A percentile compares a stretch with the other conserved stretches of the same genome.
Evolutionary conservation across 2,888 invertebrate species (phyloP).

Genomic region (Amphipyra berbera): DNA sequence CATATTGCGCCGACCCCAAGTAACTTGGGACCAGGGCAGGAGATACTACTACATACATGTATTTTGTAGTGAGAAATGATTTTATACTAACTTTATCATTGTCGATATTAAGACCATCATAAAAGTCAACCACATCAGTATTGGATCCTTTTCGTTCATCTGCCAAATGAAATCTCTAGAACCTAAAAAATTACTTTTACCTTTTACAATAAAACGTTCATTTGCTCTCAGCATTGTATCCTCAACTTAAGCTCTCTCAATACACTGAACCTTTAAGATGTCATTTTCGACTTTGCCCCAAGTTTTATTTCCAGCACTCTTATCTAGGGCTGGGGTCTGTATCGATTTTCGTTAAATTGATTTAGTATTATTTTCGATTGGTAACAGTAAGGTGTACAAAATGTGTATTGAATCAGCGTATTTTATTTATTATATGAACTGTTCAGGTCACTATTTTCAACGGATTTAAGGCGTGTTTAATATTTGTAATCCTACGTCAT

Average conservation of each 20-base stretch:
- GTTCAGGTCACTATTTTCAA: background rate
- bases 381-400: background rate
- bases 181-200: constrained; percentile 12
- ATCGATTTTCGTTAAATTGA: constrained; percentile 17
- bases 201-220: constrained; percentile 31
- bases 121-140: no score
- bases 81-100: no score
- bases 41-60: no score
- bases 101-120: no score
- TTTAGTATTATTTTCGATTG: background rate
- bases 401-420: no score
- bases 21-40: no score
- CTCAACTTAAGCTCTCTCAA: constrained; percentile 65
- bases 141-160: background rate
- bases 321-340: constrained; percentile 28
- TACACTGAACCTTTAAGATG: constrained; percentile 63
- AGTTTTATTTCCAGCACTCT: constrained; percentile 60
- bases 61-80: no score
- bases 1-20: no score
- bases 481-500: background rate
- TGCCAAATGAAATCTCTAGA: background rate
- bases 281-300: constrained; percentile 71
- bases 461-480: background rate
- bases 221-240: constrained; percentile 51
- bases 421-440: no score